Evolutionary conservation across 1,140 invertebrate genomes (phyloP).

Genomic region (Caenorhabditis latens): DNA sequence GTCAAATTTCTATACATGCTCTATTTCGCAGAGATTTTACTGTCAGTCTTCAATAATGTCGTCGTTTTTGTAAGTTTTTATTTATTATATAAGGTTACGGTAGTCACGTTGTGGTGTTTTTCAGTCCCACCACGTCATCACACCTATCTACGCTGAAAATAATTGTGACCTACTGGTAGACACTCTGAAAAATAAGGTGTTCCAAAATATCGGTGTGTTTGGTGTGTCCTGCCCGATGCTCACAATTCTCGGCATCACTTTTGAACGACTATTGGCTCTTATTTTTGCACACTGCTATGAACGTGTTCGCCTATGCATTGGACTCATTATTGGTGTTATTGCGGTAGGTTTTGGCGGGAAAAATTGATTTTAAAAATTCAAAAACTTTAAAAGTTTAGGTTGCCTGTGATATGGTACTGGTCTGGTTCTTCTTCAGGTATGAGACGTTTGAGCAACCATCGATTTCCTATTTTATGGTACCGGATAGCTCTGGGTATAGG

Average conservation of each 20-base stretch:
- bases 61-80: conserved; percentile 21
- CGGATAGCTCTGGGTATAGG: background rate
- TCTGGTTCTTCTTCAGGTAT: background rate
- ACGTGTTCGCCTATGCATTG: background rate
- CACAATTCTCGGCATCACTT: conserved; percentile 4
- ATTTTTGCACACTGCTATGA: conserved; percentile 13
- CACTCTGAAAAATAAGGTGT: background rate
- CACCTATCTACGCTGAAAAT: background rate
- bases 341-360: background rate
- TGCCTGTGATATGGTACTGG: background rate
- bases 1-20: background rate
- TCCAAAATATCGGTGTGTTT: conserved; percentile 2
- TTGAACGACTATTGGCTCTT: background rate
- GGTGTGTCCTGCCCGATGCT: conserved; percentile 8
- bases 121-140: conserved; percentile 10
- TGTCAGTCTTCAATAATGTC: background rate
- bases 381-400: background rate
- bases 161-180: background rate
- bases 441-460: conserved; percentile 6
- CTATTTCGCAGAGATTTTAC: background rate
- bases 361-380: background rate
- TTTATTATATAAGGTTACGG: too few relatives aligned
- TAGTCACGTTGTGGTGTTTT: too few relatives aligned
- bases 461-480: conserved; percentile 7
- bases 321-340: background rate